Percentiles rank a stretch among this genome's conserved stretches.
These are phyloP conservation scores for Pachliopta kotzebuea DNA, from an alignment of 2,888 invertebrate genomes.

Conservation along the genomic window DNA sequence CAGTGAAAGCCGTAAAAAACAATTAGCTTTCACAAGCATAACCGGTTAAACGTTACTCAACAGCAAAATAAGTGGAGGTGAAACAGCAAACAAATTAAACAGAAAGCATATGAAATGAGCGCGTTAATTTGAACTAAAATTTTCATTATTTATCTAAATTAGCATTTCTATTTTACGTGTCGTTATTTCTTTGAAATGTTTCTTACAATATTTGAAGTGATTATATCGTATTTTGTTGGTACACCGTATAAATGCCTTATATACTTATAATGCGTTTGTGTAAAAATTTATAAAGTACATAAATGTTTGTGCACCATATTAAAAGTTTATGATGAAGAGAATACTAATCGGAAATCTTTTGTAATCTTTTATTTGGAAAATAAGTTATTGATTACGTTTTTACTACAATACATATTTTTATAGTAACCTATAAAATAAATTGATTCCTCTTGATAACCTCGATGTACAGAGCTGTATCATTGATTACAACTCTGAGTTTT, in stretches of 20 bases:
- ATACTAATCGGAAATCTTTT: no score
- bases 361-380: no score
- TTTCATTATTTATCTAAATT: constrained; percentile 1
- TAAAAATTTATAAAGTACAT: not conserved
- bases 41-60: constrained; percentile 2
- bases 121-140: not conserved
- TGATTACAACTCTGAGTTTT: no score
- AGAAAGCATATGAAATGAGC: constrained; percentile 4
- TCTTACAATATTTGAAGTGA: not conserved
- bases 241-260: not conserved
- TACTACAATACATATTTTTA: no score
- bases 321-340: no score
- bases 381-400: no score
- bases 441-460: no score
- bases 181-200: not conserved
- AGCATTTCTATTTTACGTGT: not conserved
- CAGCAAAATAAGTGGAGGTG: constrained; percentile 1
- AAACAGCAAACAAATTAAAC: constrained; percentile 3
- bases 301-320: no score
- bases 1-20: not conserved
- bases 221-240: not conserved
- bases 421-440: no score
- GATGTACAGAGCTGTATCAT: no score
- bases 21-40: not conserved
- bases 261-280: not conserved